Evolutionary conservation across 2,888 invertebrate species (phyloP).

Genomic region (Cephalotes varians): DNA sequence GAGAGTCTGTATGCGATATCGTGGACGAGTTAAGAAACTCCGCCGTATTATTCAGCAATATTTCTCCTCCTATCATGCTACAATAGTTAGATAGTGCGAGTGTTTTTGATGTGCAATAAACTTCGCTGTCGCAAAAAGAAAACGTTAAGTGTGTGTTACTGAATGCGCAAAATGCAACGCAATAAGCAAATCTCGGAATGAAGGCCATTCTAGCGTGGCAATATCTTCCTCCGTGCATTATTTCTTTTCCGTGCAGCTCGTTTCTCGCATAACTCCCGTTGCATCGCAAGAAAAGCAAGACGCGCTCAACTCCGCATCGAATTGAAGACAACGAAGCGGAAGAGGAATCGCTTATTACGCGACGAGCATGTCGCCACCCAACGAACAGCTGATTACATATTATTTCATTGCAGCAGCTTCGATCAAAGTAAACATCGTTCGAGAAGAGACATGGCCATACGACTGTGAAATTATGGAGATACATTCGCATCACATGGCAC

Average conservation of each 20-base stretch:
- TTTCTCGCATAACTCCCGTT: conserved; percentile 6
- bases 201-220: background rate
- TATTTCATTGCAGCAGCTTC: conserved; percentile 27
- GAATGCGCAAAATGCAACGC: background rate
- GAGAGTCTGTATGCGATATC: background rate
- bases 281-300: background rate
- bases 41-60: background rate
- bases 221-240: background rate
- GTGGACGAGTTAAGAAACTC: background rate
- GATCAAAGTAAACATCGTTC: conserved; percentile 44
- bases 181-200: conserved; percentile 11
- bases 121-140: background rate
- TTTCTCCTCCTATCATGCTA: background rate
- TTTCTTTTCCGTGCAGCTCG: conserved; percentile 12
- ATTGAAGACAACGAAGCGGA: conserved; percentile 34
- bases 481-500: background rate
- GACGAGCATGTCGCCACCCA: background rate
- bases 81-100: background rate
- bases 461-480: conserved; percentile 11
- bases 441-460: background rate
- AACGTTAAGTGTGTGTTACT: background rate
- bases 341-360: conserved; percentile 36
- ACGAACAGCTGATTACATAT: conserved; percentile 29
- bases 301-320: conserved; percentile 3
- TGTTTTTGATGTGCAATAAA: conserved; percentile 9